Conservation (phyloP, 1,140 invertebrate species). For the Drosophila lacertosa region DNA sequence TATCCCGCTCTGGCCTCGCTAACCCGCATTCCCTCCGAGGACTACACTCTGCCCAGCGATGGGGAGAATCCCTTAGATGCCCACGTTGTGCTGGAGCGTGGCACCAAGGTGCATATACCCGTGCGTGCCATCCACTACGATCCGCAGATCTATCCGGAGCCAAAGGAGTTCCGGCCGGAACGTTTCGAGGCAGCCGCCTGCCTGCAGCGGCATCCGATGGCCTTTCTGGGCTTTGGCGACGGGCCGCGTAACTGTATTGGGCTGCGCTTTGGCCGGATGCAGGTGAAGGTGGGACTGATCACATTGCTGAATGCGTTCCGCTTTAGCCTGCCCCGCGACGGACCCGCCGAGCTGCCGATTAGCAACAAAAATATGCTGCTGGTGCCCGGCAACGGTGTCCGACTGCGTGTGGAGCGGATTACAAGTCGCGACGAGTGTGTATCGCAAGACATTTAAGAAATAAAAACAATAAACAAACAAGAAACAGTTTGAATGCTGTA, state of each 20-base stretch:
- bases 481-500: not conserved
- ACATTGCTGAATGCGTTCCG: slow-evolving; percentile 61
- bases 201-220: slow-evolving; percentile 23
- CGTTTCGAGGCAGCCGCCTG: slow-evolving; percentile 26
- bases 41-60: slow-evolving; percentile 84
- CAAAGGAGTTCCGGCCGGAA: slow-evolving; percentile 37
- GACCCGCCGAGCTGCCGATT: slow-evolving; percentile 58
- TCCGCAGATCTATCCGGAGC: slow-evolving; percentile 45
- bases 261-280: slow-evolving; percentile 68
- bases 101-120: slow-evolving; percentile 78
- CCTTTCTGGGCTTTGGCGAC: slow-evolving; percentile 89
- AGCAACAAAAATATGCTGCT: slow-evolving; percentile 73
- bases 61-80: slow-evolving; percentile 5
- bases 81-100: slow-evolving; percentile 81
- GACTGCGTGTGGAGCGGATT: slow-evolving; percentile 35
- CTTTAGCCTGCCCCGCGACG: slow-evolving; percentile 50
- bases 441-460: slow-evolving; percentile 1
- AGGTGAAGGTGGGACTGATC: slow-evolving; percentile 62
- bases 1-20: slow-evolving; percentile 85
- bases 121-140: slow-evolving; percentile 49
- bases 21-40: slow-evolving; percentile 82
- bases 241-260: slow-evolving; percentile 88
- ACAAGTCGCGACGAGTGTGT: slow-evolving; percentile 58
- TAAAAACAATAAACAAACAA: not conserved
- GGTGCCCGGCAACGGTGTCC: slow-evolving; percentile 58